Evolutionary conservation across 2,113 vertebrate genomes (phyloP).

Genomic region (Notarius quadriscutis): DNA sequence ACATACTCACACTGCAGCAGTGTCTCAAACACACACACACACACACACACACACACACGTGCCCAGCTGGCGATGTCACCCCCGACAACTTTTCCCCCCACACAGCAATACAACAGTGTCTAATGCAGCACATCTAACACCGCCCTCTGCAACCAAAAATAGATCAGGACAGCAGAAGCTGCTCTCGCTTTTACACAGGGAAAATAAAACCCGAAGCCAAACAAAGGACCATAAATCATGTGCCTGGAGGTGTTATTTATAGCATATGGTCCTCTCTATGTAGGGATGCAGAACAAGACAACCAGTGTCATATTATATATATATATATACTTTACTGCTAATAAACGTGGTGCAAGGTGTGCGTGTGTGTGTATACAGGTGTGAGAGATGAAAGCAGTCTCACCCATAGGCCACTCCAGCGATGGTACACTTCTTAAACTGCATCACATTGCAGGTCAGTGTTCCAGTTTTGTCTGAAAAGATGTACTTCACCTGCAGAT

Average conservation of each 20-base stretch:
- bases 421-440: constrained; percentile 97
- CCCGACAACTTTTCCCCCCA: not conserved
- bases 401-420: constrained; percentile 96
- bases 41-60: not conserved
- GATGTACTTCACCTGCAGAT: constrained; percentile 90
- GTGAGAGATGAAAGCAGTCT: constrained; percentile 53
- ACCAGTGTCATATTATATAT: constrained; percentile 55
- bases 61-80: constrained; percentile 7
- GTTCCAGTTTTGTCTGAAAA: constrained; percentile 99
- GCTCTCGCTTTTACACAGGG: not conserved
- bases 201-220: constrained; percentile 9
- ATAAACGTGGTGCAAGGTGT: constrained; percentile 51
- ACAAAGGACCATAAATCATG: not conserved
- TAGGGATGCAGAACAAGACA: constrained; percentile 60
- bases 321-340: constrained; percentile 60
- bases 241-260: constrained; percentile 63
- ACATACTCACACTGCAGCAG: not conserved
- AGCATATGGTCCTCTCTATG: constrained; percentile 50
- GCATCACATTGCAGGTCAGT: constrained; percentile 98
- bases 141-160: constrained; percentile 11
- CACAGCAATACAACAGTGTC: constrained; percentile 23
- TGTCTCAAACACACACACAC: not conserved
- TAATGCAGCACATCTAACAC: constrained; percentile 21
- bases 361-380: not conserved
- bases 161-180: constrained; percentile 11